These are phyloP conservation scores for Epiblema foenella DNA, from an alignment of 2,888 invertebrate genomes.

Conservation along the genomic window DNA sequence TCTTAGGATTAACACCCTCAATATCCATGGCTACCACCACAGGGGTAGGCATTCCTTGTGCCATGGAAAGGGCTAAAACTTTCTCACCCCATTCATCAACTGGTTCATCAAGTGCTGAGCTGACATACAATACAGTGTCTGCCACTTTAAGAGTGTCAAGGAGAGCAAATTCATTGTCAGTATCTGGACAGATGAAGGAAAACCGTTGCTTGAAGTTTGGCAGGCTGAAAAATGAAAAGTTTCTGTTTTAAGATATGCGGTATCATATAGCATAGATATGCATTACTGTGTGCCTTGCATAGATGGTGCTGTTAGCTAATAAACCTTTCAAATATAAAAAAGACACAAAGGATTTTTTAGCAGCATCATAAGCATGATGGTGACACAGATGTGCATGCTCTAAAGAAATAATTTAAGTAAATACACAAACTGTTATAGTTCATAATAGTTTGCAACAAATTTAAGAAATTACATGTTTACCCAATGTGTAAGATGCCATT, in stretches of 20 bases:
- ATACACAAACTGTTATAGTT: no score
- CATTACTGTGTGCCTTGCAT: no score
- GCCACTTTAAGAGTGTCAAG: constrained; percentile 94
- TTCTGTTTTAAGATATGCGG: no score
- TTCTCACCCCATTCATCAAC: constrained; percentile 92
- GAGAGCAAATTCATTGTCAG: constrained; percentile 89
- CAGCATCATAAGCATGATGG: no score
- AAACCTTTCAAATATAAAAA: no score
- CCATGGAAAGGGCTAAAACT: constrained; percentile 90
- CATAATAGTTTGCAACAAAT: no score
- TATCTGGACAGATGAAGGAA: constrained; percentile 90
- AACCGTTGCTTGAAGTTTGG: constrained; percentile 96
- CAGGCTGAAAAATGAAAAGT: constrained; percentile 83
- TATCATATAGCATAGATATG: neutral
- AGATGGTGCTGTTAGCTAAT: no score
- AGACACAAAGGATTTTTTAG: no score
- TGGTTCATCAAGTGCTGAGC: constrained; percentile 89
- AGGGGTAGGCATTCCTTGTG: constrained; percentile 93
- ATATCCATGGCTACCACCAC: constrained; percentile 90
- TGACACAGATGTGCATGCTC: neutral
- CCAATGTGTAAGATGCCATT: constrained; percentile 91
- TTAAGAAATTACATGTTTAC: constrained; percentile 69
- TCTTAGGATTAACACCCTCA: constrained; percentile 90
- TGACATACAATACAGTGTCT: constrained; percentile 92
- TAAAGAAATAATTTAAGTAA: neutral